Evolutionary conservation across 1,140 invertebrate genomes (phyloP).

Genomic region (Propsilocerus akamusi): DNA sequence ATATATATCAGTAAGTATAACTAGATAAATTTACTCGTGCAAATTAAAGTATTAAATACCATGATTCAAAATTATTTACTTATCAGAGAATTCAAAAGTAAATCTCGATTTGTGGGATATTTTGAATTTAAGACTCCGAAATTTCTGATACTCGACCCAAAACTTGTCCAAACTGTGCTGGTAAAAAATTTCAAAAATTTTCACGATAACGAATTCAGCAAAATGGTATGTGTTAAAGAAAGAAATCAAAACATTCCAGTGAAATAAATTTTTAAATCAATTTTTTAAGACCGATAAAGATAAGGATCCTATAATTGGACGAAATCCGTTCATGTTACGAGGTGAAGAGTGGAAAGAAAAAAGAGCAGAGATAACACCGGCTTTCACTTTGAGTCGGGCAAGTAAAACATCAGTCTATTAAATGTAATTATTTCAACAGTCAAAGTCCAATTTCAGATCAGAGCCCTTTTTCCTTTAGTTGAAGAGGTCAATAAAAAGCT

Average conservation of each 20-base stretch:
- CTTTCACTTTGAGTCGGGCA: conserved; percentile 28
- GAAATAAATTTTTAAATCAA: neutral
- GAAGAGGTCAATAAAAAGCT: neutral
- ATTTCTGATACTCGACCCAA: conserved; percentile 28
- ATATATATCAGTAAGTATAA: conserved; percentile 16
- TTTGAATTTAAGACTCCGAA: conserved; percentile 23
- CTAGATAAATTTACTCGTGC: neutral
- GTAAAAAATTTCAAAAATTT: conserved; percentile 28
- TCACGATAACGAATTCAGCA: conserved; percentile 18
- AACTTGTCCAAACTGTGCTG: conserved; percentile 28
- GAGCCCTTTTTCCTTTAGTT: neutral
- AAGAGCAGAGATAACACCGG: conserved; percentile 28
- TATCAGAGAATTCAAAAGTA: conserved; percentile 15
- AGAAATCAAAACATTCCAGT: too few species aligned
- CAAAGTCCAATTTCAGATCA: neutral
- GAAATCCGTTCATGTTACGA: conserved; percentile 26
- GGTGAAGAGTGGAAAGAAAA: conserved; percentile 32
- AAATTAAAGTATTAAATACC: neutral
- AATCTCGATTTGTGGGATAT: conserved; percentile 22
- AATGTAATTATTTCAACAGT: neutral
- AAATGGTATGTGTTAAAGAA: conserved; percentile 14
- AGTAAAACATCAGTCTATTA: neutral
- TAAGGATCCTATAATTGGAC: conserved; percentile 22
- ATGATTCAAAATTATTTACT: conserved; percentile 3
- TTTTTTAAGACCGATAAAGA: conserved; percentile 13